These are phyloP conservation scores for Dicentrarchus labrax DNA, from an alignment of 2,113 vertebrate species.

Conservation along the genomic window DNA sequence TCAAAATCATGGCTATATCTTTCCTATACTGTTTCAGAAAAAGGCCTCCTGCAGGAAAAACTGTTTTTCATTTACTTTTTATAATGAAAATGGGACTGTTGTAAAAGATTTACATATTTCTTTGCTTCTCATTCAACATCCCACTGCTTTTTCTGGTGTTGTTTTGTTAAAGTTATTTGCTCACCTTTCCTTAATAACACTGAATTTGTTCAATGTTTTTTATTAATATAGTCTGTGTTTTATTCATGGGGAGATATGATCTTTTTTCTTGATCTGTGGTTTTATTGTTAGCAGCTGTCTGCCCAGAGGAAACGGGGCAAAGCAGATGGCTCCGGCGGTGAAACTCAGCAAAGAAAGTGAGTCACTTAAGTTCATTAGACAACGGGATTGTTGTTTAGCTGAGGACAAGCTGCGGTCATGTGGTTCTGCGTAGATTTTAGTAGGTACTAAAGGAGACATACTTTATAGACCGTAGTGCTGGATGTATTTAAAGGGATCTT, in stretches of 20 bases:
- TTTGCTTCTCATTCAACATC: conserved; percentile 48
- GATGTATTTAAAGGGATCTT: background rate
- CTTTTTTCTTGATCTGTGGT: conserved; percentile 5
- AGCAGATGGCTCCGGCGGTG: conserved; percentile 77
- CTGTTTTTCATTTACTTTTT: background rate
- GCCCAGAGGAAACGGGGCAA: conserved; percentile 82
- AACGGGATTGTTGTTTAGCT: conserved; percentile 14
- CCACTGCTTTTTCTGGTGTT: conserved; percentile 52
- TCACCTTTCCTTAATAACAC: conserved; percentile 24
- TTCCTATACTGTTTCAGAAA: background rate
- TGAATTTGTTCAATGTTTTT: background rate
- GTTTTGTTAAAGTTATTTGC: conserved; percentile 14
- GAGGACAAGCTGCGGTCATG: conserved; percentile 17
- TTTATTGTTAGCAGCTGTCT: conserved; percentile 63
- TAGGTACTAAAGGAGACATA: background rate
- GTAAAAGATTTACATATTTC: conserved; percentile 3
- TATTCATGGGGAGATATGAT: too few species aligned
- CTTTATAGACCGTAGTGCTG: background rate
- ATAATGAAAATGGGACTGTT: background rate
- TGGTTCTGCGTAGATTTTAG: conserved; percentile 1
- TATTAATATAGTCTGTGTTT: conserved; percentile 18
- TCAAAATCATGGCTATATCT: background rate
- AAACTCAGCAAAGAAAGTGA: conserved; percentile 83
- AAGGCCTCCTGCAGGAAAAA: background rate
- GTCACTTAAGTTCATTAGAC: conserved; percentile 55